Evolutionary conservation across 1,140 invertebrate genomes (phyloP), one percentile per base, ranked within the genome.

Genomic region (Drosophila malerkotliana): DNA sequence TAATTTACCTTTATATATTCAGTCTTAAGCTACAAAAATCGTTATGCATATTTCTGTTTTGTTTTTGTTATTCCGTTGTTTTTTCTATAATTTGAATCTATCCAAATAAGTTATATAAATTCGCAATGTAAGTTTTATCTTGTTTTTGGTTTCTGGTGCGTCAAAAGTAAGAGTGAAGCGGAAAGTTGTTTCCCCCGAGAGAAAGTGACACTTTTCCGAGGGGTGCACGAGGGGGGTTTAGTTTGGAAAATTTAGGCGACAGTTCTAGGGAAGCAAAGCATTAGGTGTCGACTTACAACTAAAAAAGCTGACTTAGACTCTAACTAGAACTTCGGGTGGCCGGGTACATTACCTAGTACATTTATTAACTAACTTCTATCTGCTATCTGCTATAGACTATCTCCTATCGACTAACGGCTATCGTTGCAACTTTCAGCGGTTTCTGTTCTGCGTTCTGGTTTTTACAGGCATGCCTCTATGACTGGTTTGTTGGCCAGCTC

Each of bases 1-100:
- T 87, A 88, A 87, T 87, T 87, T 87, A 85, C 57, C 60, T 81
- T 87, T 81, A 85, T 85, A 87, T 85, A 88, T 88, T 88, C 83
- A 88, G 83, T 88, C 83, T 88, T 88, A 88, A 88, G 83, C 83
- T 88, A 88, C 84, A 88, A 88, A 88, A 88, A 87, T 87, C 79
- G 76, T 87, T 87, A 87, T 88, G 75, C 79, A 88, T 87, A 88
- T 87, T 87, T 87, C 82, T 81, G 74, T 80, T 74, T 78, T 62
- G 57, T 71, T 75, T 60, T 72, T 53, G 14, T 54, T 53, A 57
- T 73, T 63, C 57, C 41, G 48, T 73, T 68, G 21, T 18, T 44
- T 44, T 44, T 72, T 57, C 67, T 34, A 68, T 76, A 84, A 80
- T 79, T 84, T 79, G 67, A 80, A 83, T 79, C 80, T 84, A 84